These are phyloP conservation scores for Oceanodroma leucorhoa DNA, from an alignment of 2,797 vertebrate species.

Conservation along the genomic window DNA sequence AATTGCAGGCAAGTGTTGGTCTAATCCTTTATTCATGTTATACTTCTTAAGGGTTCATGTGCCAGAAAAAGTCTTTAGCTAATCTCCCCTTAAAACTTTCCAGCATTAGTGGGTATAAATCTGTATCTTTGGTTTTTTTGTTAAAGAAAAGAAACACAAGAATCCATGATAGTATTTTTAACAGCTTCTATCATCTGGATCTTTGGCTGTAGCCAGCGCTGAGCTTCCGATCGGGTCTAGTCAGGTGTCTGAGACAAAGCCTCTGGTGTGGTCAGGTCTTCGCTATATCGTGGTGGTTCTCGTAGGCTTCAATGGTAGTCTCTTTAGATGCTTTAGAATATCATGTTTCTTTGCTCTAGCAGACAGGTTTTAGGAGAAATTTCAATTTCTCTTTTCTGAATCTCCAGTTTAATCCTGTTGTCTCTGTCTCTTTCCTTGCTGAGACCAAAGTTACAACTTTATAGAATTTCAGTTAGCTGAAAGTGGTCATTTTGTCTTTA, in stretches of 20 bases:
- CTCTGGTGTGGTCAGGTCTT: background rate
- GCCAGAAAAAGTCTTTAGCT: background rate
- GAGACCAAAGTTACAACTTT: background rate
- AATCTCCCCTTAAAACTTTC: background rate
- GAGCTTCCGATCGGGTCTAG: background rate
- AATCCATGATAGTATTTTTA: background rate
- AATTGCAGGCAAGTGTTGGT: background rate
- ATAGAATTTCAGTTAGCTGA: background rate
- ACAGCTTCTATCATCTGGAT: background rate
- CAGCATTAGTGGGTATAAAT: background rate
- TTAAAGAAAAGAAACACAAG: background rate
- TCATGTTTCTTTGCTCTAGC: background rate
- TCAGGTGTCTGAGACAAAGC: background rate
- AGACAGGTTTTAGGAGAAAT: background rate
- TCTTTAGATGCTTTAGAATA: background rate
- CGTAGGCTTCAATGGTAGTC: background rate
- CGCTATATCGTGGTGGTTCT: background rate
- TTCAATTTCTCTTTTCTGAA: background rate
- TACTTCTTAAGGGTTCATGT: background rate
- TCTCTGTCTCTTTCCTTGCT: background rate
- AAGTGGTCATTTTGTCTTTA: background rate
- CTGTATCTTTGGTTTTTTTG: background rate
- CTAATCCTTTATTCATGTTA: background rate
- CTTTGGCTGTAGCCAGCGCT: background rate
- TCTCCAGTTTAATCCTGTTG: background rate